Evolutionary conservation across 2,888 invertebrate species (phyloP).

Genomic region (Neoaliturus tenellus): DNA sequence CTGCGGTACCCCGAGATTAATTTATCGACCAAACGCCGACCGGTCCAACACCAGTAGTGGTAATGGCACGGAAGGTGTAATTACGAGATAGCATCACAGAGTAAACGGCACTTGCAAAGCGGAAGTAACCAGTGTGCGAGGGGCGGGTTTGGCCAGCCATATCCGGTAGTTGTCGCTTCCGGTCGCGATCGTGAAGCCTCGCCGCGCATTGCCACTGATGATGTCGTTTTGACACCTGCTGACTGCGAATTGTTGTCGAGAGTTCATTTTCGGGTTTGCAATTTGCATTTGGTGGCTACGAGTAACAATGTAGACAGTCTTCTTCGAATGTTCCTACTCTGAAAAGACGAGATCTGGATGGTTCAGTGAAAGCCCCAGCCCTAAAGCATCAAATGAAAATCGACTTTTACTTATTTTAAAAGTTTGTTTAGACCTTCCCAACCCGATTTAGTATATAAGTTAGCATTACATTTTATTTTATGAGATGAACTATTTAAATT

Average conservation of each 20-base stretch:
- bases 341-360: too few species aligned
- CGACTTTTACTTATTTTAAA: too few species aligned
- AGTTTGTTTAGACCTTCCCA: too few species aligned
- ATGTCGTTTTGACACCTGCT: constrained; percentile 12
- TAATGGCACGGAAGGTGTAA: background rate
- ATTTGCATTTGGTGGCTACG: too few species aligned
- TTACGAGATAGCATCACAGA: constrained; percentile 8
- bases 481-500: too few species aligned
- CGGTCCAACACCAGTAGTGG: background rate
- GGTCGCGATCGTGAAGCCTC: background rate
- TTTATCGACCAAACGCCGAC: background rate
- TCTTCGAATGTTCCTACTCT: too few species aligned
- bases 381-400: too few species aligned
- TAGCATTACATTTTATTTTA: too few species aligned
- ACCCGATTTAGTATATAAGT: too few species aligned
- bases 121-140: constrained; percentile 22
- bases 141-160: constrained; percentile 5
- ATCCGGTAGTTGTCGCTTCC: constrained; percentile 22
- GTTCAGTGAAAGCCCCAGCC: too few species aligned
- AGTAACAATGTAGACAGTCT: background rate
- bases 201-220: background rate
- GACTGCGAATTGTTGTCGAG: background rate
- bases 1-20: background rate
- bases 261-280: too few species aligned
- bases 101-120: constrained; percentile 22